Percentiles rank a stretch among this genome's conserved stretches.
Evolutionary conservation across 2,113 vertebrate genomes (phyloP).

Genomic region (Chrysemys picta): DNA sequence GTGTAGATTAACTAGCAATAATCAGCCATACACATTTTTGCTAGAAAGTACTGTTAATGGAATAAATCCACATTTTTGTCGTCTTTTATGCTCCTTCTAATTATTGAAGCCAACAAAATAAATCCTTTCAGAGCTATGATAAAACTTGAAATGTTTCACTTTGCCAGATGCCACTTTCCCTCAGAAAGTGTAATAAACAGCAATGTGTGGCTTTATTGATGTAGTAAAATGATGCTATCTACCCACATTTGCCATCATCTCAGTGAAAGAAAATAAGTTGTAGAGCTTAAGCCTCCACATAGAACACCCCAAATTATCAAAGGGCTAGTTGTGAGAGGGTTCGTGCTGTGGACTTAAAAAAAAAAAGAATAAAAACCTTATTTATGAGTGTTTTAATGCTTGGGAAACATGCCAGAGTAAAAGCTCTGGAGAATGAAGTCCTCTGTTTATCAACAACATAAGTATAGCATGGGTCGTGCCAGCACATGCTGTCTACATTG

Average conservation of each 20-base stretch:
- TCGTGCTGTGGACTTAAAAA: background rate
- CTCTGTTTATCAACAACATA: too few relatives aligned
- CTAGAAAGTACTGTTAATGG: background rate
- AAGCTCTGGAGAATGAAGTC: background rate
- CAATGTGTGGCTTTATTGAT: background rate
- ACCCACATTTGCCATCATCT: background rate
- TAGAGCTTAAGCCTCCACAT: background rate
- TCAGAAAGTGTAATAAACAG: background rate
- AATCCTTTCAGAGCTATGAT: background rate
- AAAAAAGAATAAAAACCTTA: background rate
- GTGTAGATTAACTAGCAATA: background rate
- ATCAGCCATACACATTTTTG: background rate
- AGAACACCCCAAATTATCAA: background rate
- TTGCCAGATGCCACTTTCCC: background rate
- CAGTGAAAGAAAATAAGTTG: background rate
- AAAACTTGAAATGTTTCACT: conserved; percentile 1
- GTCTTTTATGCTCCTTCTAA: background rate
- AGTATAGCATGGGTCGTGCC: too few relatives aligned
- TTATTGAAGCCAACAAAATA: conserved; percentile 15
- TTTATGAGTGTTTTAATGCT: background rate
- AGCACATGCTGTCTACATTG: too few relatives aligned
- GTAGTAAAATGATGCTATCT: background rate
- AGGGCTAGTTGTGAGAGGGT: background rate
- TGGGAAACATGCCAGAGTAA: background rate
- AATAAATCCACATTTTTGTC: background rate